Evolutionary conservation across 2,797 vertebrate genomes (phyloP), one percentile per base, ranked within the genome.

Genomic region (Hoplostethus mediterraneus): DNA sequence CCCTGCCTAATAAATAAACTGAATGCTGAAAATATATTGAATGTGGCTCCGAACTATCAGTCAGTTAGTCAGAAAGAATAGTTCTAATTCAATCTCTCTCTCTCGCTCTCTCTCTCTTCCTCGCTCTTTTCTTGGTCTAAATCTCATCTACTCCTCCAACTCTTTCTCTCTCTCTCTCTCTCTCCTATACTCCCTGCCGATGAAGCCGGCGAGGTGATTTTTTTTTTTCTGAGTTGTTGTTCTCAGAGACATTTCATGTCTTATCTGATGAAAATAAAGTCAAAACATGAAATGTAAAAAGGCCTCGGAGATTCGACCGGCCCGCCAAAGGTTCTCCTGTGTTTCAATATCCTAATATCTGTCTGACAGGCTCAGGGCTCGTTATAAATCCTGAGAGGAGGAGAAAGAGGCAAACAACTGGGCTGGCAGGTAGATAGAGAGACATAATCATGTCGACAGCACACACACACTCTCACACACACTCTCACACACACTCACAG

Each of bases 1-100:
- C 60, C 38, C 57, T 51, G 45, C 8, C 64, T 80, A 48, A 67
- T 71, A 80, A 67, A 82, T 44, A 72, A 63, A 84, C 60, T 77
- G 47, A 60, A 58, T 44, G 51, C 10, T 64, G 16, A 31, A 76
- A 45, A 70, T 40, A 63, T 25, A 73, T 65, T 38, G 61, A 77
- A 60, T 1, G 9, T 51, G 33, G 52, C 63, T 67, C 49, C 61
- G 63, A 42, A 63, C 33, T 54, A 71, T 75, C 33, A 56, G 40
- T 67, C 49, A 57, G 48, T 67, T 45, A 57, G 48, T 44, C 44
- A 73, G 53, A 77, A 59, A 67, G 55, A 49, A 65, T 51, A 55
- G 58, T 60, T 70, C 12, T 52, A 12, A 28, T 67, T 75, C 30
- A 71, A 55, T 61, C 49, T 56, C 13, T 61, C 6, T 58, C 42